Percentiles rank a stretch among this genome's conserved stretches.
Evolutionary conservation across 2,113 vertebrate species (phyloP).

Genomic region (Strix aluco): DNA sequence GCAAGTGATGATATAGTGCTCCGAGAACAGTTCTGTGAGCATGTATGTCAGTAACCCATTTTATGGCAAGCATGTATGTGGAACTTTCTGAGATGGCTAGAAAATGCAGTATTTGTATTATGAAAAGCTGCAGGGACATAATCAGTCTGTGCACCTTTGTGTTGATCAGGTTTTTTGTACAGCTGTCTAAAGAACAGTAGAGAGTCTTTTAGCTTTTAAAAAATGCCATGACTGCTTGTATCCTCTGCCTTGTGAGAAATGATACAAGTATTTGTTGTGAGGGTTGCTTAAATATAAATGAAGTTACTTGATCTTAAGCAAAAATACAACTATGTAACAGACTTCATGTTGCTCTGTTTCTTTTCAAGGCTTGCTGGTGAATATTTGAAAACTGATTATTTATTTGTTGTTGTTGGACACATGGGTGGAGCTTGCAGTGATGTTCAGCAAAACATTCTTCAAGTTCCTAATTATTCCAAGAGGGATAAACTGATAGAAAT

Average conservation of each 20-base stretch:
- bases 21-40: accelerated
- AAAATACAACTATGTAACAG: not conserved
- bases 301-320: not conserved
- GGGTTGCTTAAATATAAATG: not conserved
- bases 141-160: not conserved
- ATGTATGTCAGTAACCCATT: not conserved
- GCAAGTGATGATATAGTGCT: not conserved
- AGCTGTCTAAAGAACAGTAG: not conserved
- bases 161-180: not conserved
- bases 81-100: not conserved
- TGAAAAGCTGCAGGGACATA: not conserved
- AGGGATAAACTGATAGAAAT: conserved; percentile 87
- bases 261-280: not conserved
- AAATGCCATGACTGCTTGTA: not conserved
- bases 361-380: conserved; percentile 84
- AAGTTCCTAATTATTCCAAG: conserved; percentile 85
- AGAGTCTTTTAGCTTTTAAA: not conserved
- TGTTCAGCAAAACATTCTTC: conserved; percentile 85
- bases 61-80: not conserved
- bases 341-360: not conserved
- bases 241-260: not conserved
- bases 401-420: conserved; percentile 91
- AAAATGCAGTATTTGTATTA: not conserved
- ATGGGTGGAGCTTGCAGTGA: conserved; percentile 93
- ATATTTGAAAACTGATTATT: conserved; percentile 85